Conservation (phyloP, 2,797 vertebrate species). For the Spheniscus humboldti region DNA sequence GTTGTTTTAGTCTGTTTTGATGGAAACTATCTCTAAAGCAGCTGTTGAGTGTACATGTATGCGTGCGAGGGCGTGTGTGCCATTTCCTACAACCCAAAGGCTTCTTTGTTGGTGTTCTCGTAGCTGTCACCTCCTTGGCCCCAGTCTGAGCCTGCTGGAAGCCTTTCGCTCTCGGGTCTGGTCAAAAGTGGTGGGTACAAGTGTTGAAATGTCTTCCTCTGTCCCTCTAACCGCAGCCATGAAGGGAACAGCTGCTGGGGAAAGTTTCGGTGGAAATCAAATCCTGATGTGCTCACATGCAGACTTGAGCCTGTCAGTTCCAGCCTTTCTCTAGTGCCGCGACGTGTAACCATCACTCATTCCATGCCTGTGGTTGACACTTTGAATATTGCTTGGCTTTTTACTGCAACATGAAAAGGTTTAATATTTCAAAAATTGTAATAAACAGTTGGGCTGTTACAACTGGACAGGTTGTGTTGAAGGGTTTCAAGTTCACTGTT, state of each 20-base stretch:
- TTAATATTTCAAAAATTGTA: neutral
- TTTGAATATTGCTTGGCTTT: neutral
- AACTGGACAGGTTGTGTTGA: neutral
- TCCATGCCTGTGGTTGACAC: neutral
- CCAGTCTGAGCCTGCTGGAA: neutral
- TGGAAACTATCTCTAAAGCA: neutral
- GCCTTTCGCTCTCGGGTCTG: accelerated
- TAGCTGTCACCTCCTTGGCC: neutral
- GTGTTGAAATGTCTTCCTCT: neutral
- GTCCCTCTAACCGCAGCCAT: neutral
- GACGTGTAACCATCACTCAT: neutral
- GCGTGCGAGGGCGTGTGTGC: accelerated
- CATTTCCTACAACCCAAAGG: neutral
- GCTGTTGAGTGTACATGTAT: neutral
- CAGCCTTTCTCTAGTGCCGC: neutral
- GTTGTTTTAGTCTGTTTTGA: neutral
- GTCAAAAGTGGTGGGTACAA: neutral
- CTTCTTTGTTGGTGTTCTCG: neutral
- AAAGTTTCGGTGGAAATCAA: neutral
- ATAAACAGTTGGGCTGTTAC: neutral
- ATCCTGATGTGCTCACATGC: neutral
- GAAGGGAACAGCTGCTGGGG: neutral
- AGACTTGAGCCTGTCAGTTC: neutral
- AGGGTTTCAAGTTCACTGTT: neutral
- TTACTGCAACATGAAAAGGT: neutral